Conservation (phyloP, 2,888 invertebrate species). For the Synergus japonicus region DNA sequence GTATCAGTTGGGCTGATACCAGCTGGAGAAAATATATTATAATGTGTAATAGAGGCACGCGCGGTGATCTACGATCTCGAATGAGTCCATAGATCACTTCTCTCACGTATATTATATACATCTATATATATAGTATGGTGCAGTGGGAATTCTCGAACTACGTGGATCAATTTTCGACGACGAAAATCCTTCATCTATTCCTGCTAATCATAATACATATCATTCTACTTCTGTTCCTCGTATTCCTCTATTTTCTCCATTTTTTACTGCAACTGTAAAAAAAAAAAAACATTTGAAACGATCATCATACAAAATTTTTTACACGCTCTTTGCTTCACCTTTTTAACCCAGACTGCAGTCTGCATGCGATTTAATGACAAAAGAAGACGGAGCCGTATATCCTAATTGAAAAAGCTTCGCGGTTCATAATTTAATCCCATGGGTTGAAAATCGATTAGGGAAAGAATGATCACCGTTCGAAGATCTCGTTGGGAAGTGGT, state of each 20-base stretch:
- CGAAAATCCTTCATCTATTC: neutral
- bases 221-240: no score
- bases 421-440: slow-evolving; percentile 42
- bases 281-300: neutral
- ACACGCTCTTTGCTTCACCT: neutral
- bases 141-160: neutral
- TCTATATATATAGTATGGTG: slow-evolving; percentile 35
- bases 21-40: slow-evolving; percentile 58
- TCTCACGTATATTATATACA: neutral
- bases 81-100: slow-evolving; percentile 56
- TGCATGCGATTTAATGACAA: neutral
- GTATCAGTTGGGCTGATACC: slow-evolving; percentile 45
- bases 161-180: neutral
- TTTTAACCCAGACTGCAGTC: neutral
- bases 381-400: neutral
- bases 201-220: no score
- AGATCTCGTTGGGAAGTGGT: slow-evolving; percentile 41
- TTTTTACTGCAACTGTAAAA: neutral
- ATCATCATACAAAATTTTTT: neutral
- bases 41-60: slow-evolving; percentile 59
- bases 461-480: slow-evolving; percentile 27
- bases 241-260: no score
- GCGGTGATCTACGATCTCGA: slow-evolving; percentile 60
- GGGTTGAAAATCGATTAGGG: slow-evolving; percentile 42
- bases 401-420: slow-evolving; percentile 17